Evolutionary conservation across 2,113 vertebrate genomes (phyloP).

Genomic region (Chloroceryle aenea): DNA sequence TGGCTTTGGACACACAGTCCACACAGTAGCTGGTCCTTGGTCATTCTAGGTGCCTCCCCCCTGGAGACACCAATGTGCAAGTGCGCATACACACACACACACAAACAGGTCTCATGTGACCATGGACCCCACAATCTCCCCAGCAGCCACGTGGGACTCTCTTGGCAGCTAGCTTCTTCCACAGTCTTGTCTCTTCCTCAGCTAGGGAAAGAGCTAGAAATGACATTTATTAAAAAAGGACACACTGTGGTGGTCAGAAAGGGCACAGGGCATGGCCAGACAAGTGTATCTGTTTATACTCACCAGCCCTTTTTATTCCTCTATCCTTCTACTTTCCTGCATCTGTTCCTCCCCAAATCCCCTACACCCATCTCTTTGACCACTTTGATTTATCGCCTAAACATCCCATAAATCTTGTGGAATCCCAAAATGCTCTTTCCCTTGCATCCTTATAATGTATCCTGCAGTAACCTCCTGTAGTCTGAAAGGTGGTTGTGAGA

Average conservation of each 20-base stretch:
- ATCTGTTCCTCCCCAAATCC: neutral
- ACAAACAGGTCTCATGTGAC: neutral
- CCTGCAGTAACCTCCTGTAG: fast-evolving
- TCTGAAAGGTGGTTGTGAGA: neutral
- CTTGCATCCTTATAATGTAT: neutral
- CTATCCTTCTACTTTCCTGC: neutral
- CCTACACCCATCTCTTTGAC: neutral
- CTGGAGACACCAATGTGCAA: too few relatives aligned
- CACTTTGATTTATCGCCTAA: neutral
- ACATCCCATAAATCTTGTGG: neutral
- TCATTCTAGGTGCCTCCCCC: neutral
- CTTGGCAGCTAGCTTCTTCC: neutral
- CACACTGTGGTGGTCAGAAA: neutral
- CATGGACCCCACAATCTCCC: neutral
- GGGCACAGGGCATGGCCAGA: neutral
- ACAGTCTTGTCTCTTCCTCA: neutral
- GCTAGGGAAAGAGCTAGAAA: neutral
- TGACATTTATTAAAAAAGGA: neutral
- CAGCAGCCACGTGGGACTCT: neutral
- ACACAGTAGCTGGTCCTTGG: neutral
- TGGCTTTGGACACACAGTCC: too few relatives aligned
- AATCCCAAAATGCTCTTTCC: neutral
- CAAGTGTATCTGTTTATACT: neutral
- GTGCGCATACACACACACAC: neutral
- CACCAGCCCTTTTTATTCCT: neutral